phyloP scores from a whole-genome alignment of 2,888 invertebrate species.

The Acanthacorydalis orientalis region DNA sequence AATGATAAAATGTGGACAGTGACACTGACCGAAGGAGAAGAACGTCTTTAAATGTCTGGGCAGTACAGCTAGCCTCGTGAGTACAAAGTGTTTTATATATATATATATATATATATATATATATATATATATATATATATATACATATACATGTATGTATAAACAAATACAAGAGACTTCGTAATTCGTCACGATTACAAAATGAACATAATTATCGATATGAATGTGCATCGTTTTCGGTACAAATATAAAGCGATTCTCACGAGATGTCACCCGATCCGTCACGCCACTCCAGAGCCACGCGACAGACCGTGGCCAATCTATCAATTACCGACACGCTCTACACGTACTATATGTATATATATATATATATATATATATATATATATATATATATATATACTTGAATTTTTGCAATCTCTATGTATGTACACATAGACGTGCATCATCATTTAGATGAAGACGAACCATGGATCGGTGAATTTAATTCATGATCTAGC shows the following conservation, averaged over 20 bases:
- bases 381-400: background rate
- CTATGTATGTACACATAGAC: background rate
- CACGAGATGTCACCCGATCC: constrained; percentile 2
- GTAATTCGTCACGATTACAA: background rate
- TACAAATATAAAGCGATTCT: background rate
- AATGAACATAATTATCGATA: background rate
- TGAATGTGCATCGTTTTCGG: background rate
- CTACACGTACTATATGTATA: constrained; percentile 6
- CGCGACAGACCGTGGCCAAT: constrained; percentile 17
- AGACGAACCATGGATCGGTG: background rate
- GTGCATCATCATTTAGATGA: background rate
- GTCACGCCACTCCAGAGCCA: constrained; percentile 6
- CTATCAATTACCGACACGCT: constrained; percentile 26
- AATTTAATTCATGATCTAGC: background rate
- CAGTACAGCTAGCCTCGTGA: no score
- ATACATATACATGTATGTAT: background rate
- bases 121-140: constrained; percentile 5
- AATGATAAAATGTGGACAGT: no score
- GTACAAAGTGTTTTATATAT: constrained; percentile 3
- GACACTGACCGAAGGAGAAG: no score
- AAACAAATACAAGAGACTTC: no score
- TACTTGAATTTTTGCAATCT: background rate
- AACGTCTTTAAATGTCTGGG: no score
- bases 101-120: constrained; percentile 6
- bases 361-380: background rate